These are phyloP conservation scores for Stenodema calcarata DNA, from an alignment of 2,888 invertebrate genomes.

Conservation along the genomic window DNA sequence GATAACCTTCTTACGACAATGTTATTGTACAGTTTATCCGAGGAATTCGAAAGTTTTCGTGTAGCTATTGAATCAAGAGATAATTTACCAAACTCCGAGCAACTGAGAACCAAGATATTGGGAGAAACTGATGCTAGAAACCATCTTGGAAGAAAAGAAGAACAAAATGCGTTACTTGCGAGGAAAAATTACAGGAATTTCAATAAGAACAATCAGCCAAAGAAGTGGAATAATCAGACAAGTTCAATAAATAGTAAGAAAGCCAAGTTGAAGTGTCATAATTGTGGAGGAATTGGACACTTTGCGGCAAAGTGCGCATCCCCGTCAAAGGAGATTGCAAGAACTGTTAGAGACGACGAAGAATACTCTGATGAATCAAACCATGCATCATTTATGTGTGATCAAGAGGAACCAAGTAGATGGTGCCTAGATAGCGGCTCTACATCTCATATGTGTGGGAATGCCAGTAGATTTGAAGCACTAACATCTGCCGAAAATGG, in stretches of 20 bases:
- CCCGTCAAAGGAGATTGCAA: neutral
- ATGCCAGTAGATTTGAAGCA: neutral
- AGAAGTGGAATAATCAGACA: neutral
- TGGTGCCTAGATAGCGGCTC: slow-evolving; percentile 15
- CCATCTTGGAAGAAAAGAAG: neutral
- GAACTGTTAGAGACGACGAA: neutral
- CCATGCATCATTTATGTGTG: neutral
- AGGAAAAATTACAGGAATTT: neutral
- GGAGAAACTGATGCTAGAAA: slow-evolving; percentile 13
- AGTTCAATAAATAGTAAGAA: neutral
- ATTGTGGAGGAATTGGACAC: neutral
- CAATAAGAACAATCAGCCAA: neutral
- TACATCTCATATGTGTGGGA: neutral
- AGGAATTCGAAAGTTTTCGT: neutral
- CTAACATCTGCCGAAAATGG: neutral
- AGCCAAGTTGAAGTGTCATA: slow-evolving; percentile 3
- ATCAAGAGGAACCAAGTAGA: neutral
- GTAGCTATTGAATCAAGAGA: slow-evolving; percentile 14
- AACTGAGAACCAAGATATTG: neutral
- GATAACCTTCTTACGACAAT: neutral
- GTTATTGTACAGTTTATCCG: slow-evolving; percentile 3
- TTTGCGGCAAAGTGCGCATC: neutral
- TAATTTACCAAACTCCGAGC: slow-evolving; percentile 2
- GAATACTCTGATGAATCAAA: neutral
- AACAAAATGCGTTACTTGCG: neutral